A percentile compares a stretch with the other conserved stretches of the same genome.
Conservation (phyloP, 64 coral and sea anemone species). For the Cladopsammia gracilis region DNA sequence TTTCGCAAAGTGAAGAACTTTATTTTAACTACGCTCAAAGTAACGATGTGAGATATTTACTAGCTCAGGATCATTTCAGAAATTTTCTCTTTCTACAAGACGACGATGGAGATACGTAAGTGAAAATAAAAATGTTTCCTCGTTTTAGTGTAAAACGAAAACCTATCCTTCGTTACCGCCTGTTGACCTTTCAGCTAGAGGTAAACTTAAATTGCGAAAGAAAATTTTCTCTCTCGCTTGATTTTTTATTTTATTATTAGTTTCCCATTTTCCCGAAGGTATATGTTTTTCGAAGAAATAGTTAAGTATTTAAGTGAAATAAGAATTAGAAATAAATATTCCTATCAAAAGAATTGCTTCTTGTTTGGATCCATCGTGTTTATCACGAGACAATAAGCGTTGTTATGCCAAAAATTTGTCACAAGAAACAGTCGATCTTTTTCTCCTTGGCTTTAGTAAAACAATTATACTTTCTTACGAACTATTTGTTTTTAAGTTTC, state of each 20-base stretch:
- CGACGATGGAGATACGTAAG: constrained; percentile 97
- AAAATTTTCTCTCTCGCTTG: not conserved
- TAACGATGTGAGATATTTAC: constrained; percentile 79
- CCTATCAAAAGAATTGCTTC: not conserved
- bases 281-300: not conserved
- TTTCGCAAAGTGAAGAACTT: constrained; percentile 39
- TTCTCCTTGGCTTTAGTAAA: too few relatives aligned
- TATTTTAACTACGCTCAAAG: constrained; percentile 72
- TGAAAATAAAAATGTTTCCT: not conserved
- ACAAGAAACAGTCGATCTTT: not conserved
- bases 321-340: not conserved
- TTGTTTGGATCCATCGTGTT: not conserved
- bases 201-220: not conserved
- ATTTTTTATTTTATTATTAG: not conserved
- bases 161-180: not conserved
- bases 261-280: not conserved
- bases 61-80: constrained; percentile 73
- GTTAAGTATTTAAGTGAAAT: not conserved
- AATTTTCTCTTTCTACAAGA: constrained; percentile 65
- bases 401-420: not conserved
- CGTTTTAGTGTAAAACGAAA: not conserved
- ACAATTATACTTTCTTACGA: not conserved
- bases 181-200: not conserved
- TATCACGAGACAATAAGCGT: not conserved
- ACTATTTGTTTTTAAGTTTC: not conserved